Conservation (phyloP, 2,113 vertebrate species). For the Epinephelus moara region DNA sequence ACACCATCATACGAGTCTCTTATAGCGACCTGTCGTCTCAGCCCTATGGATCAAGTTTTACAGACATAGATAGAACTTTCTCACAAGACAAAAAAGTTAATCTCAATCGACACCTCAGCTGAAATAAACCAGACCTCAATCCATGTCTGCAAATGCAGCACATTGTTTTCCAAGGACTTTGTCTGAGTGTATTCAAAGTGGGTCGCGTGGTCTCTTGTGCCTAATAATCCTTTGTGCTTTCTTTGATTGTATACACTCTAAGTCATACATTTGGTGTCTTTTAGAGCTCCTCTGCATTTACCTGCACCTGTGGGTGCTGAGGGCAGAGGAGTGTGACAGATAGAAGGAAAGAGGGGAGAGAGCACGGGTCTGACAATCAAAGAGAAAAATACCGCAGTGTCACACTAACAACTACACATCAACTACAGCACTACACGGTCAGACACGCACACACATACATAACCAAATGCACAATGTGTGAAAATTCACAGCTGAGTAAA, state of each 20-base stretch:
- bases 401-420: slow-evolving; percentile 70
- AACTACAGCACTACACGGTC: slow-evolving; percentile 75
- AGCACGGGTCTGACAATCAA: slow-evolving; percentile 55
- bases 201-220: slow-evolving; percentile 70
- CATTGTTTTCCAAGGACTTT: slow-evolving; percentile 24
- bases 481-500: slow-evolving; percentile 78
- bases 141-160: slow-evolving; percentile 44
- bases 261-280: slow-evolving; percentile 76
- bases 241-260: slow-evolving; percentile 77
- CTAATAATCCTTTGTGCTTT: slow-evolving; percentile 83
- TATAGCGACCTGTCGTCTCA: slow-evolving; percentile 54
- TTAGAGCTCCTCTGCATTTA: slow-evolving; percentile 45
- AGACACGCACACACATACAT: slow-evolving; percentile 56
- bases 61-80: slow-evolving; percentile 61
- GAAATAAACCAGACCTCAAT: slow-evolving; percentile 38
- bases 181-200: slow-evolving; percentile 39
- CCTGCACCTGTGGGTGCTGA: slow-evolving; percentile 41
- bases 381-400: slow-evolving; percentile 67
- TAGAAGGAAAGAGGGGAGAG: slow-evolving; percentile 45
- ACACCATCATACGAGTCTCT: slow-evolving; percentile 47
- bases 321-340: slow-evolving; percentile 57
- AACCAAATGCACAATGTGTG: slow-evolving; percentile 72
- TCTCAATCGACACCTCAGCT: slow-evolving; percentile 45
- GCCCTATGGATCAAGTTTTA: slow-evolving; percentile 67
- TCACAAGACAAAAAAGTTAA: slow-evolving; percentile 38